Conservation (phyloP, 2,888 invertebrate genomes). For the Clostera curtula region DNA sequence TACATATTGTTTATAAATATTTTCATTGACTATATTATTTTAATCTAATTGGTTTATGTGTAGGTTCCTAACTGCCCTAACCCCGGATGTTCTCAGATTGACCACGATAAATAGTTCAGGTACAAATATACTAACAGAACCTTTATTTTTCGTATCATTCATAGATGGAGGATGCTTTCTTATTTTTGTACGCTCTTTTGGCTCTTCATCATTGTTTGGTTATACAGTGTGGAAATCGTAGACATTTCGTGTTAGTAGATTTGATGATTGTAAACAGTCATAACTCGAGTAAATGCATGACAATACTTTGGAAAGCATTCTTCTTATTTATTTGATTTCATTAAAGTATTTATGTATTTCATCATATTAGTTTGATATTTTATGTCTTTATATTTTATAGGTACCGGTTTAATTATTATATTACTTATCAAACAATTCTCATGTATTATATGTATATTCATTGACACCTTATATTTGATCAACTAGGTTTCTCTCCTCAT, state of each 20-base stretch:
- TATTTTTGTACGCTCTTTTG: conserved; percentile 41
- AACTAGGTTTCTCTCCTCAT: too few relatives aligned
- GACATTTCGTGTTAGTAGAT: conserved; percentile 16
- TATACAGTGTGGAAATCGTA: conserved; percentile 23
- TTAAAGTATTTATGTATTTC: conserved; percentile 8
- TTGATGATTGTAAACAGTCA: conserved; percentile 17
- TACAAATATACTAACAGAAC: conserved; percentile 47
- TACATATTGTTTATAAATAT: conserved; percentile 9
- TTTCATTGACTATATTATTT: conserved; percentile 19
- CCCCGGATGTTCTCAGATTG: conserved; percentile 72
- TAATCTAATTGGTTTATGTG: conserved; percentile 26
- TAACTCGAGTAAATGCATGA: conserved; percentile 27
- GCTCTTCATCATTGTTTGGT: conserved; percentile 26
- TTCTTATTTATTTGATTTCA: conserved; percentile 32
- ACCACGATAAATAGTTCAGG: conserved; percentile 73
- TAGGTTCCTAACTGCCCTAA: conserved; percentile 75
- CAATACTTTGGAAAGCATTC: conserved; percentile 61
- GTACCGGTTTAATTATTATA: too few relatives aligned
- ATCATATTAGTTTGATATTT: background rate
- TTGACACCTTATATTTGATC: too few relatives aligned
- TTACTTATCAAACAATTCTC: too few relatives aligned
- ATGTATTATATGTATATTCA: too few relatives aligned
- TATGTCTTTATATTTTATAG: background rate
- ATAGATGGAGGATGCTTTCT: conserved; percentile 70
- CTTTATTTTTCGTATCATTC: conserved; percentile 22